Percentiles rank a stretch among this genome's conserved stretches.
These are phyloP conservation scores for Meghimatium bilineatum DNA, from an alignment of 2,888 invertebrate species.

Conservation along the genomic window DNA sequence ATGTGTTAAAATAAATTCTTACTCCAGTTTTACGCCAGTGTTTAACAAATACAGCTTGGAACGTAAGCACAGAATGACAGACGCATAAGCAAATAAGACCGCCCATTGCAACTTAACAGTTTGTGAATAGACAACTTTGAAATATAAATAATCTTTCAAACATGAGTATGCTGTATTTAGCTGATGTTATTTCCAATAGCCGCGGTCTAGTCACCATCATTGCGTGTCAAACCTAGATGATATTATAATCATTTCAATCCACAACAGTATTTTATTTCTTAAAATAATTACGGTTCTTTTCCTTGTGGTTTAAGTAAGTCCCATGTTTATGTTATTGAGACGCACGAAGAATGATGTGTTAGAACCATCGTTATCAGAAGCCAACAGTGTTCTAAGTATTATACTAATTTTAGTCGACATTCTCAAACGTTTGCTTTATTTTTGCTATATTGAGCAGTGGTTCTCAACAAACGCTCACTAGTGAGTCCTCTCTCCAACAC, in stretches of 20 bases:
- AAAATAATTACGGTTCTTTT: too few species aligned
- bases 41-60: conserved; percentile 20
- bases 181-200: background rate
- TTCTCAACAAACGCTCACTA: too few species aligned
- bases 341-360: too few species aligned
- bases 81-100: conserved; percentile 27
- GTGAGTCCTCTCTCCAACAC: too few species aligned
- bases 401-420: too few species aligned
- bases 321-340: too few species aligned
- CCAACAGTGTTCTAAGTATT: too few species aligned
- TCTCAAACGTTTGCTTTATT: too few species aligned
- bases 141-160: background rate
- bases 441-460: too few species aligned
- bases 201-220: background rate
- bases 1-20: conserved; percentile 29
- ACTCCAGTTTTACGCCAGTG: conserved; percentile 32
- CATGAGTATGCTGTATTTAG: conserved; percentile 8
- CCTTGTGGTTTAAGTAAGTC: too few species aligned
- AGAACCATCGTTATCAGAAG: too few species aligned
- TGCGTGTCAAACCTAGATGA: background rate
- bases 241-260: background rate
- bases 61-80: conserved; percentile 27
- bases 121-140: background rate
- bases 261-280: background rate
- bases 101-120: conserved; percentile 21